phyloP scores from a whole-genome alignment of 2,797 vertebrate genomes.

The Acestrorhynchus altus region DNA sequence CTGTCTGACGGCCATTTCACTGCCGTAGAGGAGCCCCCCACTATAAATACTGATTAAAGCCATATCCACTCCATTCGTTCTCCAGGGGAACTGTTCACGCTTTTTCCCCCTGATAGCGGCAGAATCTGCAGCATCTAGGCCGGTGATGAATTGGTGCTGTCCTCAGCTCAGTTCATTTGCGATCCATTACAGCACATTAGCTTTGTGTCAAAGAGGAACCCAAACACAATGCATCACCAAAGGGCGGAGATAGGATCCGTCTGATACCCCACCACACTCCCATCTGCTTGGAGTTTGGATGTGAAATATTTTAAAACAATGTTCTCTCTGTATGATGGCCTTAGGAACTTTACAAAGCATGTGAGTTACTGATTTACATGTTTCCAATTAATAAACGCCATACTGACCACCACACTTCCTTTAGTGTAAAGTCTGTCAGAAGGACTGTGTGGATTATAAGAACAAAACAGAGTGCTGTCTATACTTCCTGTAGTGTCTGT shows the following conservation, averaged over 20 bases:
- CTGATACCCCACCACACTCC: slow-evolving; percentile 36
- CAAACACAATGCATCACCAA: slow-evolving; percentile 78
- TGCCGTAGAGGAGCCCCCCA: slow-evolving; percentile 68
- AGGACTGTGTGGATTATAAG: too few relatives aligned
- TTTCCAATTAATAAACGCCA: too few relatives aligned
- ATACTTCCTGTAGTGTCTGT: too few relatives aligned
- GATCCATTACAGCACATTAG: slow-evolving; percentile 79
- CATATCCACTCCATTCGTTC: slow-evolving; percentile 76
- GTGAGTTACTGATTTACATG: too few relatives aligned
- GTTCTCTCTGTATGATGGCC: too few relatives aligned
- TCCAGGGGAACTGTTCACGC: slow-evolving; percentile 66
- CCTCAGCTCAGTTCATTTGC: slow-evolving; percentile 75
- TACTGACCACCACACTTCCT: too few relatives aligned
- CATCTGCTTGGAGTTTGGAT: slow-evolving; percentile 18
- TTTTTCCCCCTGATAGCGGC: slow-evolving; percentile 27
- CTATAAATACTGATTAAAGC: slow-evolving; percentile 79
- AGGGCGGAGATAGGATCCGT: slow-evolving; percentile 49
- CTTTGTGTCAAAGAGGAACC: slow-evolving; percentile 76
- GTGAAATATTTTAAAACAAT: neutral
- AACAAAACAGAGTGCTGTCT: too few relatives aligned
- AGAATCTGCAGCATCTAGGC: slow-evolving; percentile 68
- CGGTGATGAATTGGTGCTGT: slow-evolving; percentile 78
- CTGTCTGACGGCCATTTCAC: slow-evolving; percentile 56
- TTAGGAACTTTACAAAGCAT: too few relatives aligned
- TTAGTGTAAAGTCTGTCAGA: too few relatives aligned